phyloP scores from a whole-genome alignment of 2,888 invertebrate genomes.

The Marasmarcha lunaedactyla region DNA sequence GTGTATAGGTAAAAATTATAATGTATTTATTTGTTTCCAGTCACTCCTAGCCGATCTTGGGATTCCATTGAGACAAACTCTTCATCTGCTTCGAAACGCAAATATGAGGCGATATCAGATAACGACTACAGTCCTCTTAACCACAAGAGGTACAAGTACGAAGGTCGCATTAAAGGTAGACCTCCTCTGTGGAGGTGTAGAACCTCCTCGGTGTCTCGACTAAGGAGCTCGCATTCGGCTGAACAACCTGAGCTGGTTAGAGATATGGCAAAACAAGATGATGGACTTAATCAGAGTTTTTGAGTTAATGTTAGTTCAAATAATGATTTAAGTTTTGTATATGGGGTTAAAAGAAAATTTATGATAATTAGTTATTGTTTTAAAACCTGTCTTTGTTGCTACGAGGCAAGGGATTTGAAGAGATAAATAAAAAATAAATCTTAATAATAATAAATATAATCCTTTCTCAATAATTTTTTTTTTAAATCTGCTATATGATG shows the following conservation, averaged over 20 bases:
- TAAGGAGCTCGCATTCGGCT: slow-evolving; percentile 32
- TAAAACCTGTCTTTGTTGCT: no score
- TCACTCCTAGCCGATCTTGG: slow-evolving; percentile 32
- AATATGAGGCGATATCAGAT: slow-evolving; percentile 42
- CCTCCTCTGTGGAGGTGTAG: slow-evolving; percentile 42
- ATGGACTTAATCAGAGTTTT: slow-evolving; percentile 12
- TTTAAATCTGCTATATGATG: no score
- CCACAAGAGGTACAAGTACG: slow-evolving; percentile 51
- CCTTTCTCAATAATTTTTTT: no score
- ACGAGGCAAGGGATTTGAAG: no score
- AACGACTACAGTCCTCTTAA: slow-evolving; percentile 44
- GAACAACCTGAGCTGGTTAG: slow-evolving; percentile 4
- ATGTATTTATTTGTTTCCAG: no score
- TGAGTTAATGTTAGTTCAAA: slow-evolving; percentile 3
- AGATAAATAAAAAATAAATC: no score
- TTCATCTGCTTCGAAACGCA: slow-evolving; percentile 47
- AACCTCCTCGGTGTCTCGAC: slow-evolving; percentile 27
- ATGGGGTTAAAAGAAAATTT: no score
- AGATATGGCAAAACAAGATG: slow-evolving; percentile 3
- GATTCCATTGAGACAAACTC: slow-evolving; percentile 29
- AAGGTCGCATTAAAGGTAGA: slow-evolving; percentile 47
- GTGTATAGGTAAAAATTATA: no score
- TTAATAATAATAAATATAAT: no score
- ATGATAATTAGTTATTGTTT: no score
- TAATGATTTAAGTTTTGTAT: neutral